Conservation (phyloP, 2,113 vertebrate species). For the Arizona elegans region DNA sequence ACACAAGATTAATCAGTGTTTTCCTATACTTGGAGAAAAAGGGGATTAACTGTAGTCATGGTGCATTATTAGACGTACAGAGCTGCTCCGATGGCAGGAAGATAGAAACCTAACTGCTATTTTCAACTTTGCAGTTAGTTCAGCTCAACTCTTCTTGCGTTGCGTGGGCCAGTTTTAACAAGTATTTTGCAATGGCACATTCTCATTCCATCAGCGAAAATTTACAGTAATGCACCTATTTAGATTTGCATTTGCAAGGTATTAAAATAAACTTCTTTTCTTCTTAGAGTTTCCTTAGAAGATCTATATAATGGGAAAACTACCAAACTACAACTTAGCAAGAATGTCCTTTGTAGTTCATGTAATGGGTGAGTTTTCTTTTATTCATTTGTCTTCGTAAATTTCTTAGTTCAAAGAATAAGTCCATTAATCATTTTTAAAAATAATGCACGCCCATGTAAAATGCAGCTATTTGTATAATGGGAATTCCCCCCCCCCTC, state of each 20-base stretch:
- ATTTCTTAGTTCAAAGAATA: neutral
- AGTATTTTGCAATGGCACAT: neutral
- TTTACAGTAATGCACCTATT: neutral
- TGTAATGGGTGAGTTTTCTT: slow-evolving; percentile 89
- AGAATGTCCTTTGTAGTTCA: slow-evolving; percentile 94
- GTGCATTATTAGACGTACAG: neutral
- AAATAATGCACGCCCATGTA: neutral
- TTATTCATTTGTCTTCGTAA: slow-evolving; percentile 7
- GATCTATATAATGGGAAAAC: slow-evolving; percentile 98
- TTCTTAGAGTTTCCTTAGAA: slow-evolving; percentile 92
- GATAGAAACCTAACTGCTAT: neutral
- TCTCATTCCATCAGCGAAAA: neutral
- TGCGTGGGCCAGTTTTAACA: neutral
- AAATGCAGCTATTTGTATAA: neutral
- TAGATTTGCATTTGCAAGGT: neutral
- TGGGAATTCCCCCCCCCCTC: too few relatives aligned
- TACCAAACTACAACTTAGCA: slow-evolving; percentile 98
- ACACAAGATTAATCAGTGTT: neutral
- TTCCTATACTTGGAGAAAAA: neutral
- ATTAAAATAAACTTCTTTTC: slow-evolving; percentile 38
- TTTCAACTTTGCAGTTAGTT: neutral
- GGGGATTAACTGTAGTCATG: neutral
- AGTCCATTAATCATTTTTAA: neutral
- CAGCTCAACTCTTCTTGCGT: neutral
- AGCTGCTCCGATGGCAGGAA: neutral